Evolutionary conservation across 1,140 invertebrate genomes (phyloP).

Genomic region (Orchestia grillus): DNA sequence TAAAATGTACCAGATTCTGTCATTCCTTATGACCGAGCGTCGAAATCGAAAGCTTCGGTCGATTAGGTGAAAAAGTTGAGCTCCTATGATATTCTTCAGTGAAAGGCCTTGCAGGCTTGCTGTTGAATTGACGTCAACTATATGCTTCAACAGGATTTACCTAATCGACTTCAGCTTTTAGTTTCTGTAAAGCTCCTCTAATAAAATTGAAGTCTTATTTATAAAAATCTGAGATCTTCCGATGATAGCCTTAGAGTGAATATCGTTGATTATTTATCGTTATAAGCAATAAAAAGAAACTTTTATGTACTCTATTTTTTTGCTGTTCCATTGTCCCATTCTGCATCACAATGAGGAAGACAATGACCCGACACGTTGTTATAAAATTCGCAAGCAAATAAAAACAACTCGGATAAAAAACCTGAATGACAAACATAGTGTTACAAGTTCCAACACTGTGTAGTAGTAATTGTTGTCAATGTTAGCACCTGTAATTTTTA

Average conservation of each 20-base stretch:
- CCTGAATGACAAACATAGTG: not conserved
- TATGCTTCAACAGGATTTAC: not conserved
- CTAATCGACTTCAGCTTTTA: not conserved
- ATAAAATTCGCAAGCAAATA: not conserved
- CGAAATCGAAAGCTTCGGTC: not conserved
- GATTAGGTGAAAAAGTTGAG: not conserved
- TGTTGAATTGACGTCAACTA: constrained; percentile 6
- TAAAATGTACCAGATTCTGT: no score
- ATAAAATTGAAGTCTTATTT: not conserved
- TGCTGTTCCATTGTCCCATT: not conserved
- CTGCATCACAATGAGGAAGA: not conserved
- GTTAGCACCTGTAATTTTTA: not conserved
- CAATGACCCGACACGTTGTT: not conserved
- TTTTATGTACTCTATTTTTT: not conserved
- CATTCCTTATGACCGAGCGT: not conserved
- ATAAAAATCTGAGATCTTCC: constrained; percentile 31
- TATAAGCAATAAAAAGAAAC: not conserved
- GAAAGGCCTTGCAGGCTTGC: not conserved
- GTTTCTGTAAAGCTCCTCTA: not conserved
- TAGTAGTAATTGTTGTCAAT: not conserved
- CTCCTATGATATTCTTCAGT: constrained; percentile 50
- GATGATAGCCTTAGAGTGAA: not conserved
- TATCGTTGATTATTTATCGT: not conserved
- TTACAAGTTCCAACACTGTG: not conserved
- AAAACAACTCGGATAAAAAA: no score